Conservation (phyloP, 2,113 vertebrate genomes). For the Canis aureus region DNA sequence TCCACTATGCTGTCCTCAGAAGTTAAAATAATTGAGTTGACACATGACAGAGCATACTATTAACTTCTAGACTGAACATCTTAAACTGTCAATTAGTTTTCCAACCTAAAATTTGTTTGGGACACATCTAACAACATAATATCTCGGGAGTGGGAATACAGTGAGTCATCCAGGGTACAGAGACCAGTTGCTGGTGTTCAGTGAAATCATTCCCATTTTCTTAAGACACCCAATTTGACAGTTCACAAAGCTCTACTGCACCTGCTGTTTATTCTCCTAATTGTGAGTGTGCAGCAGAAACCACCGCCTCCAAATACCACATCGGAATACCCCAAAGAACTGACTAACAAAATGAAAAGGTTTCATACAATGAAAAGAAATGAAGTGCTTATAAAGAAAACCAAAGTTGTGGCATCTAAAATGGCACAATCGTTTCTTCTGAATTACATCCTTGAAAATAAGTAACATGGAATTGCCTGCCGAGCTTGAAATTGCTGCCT, state of each 20-base stretch:
- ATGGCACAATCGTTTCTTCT: conserved; percentile 51
- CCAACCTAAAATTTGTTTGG: conserved; percentile 30
- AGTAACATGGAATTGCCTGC: conserved; percentile 54
- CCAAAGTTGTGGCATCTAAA: conserved; percentile 56
- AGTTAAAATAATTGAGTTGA: neutral
- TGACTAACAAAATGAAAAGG: conserved; percentile 42
- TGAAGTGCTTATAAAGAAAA: conserved; percentile 50
- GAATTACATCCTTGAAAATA: conserved; percentile 65
- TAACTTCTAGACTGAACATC: neutral
- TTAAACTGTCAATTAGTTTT: neutral
- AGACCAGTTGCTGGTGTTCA: conserved; percentile 50
- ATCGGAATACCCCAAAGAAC: neutral
- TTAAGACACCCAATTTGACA: conserved; percentile 5
- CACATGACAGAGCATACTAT: neutral
- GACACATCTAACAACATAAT: neutral
- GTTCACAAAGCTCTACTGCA: neutral
- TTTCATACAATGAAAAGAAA: conserved; percentile 44
- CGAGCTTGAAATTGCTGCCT: conserved; percentile 72
- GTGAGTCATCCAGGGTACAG: neutral
- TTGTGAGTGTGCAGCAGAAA: conserved; percentile 44
- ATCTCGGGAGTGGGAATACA: conserved; percentile 11
- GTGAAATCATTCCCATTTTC: conserved; percentile 70
- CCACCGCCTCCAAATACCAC: conserved; percentile 10
- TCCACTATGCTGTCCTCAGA: neutral
- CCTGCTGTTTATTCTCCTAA: conserved; percentile 63